Percentiles rank a stretch among this genome's conserved stretches.
phyloP scores from a whole-genome alignment of 2,113 vertebrate genomes.

The Neolamprologus devosi region DNA sequence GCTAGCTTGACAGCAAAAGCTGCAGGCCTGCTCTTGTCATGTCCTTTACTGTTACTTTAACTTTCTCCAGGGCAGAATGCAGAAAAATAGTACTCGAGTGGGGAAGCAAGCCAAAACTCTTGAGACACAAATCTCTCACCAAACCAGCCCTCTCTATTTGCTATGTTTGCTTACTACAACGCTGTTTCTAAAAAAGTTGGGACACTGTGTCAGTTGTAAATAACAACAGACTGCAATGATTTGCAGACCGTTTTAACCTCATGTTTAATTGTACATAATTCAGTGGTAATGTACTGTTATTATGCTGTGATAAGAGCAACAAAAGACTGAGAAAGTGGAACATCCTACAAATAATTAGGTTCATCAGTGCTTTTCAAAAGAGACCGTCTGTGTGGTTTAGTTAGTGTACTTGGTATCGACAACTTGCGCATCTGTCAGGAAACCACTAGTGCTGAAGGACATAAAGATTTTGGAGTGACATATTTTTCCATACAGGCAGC shows the following conservation, averaged over 20 bases:
- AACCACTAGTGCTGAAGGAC: background rate
- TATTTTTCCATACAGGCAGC: background rate
- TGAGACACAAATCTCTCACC: background rate
- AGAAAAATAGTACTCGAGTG: constrained; percentile 2
- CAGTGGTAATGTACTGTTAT: background rate
- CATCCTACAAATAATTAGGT: background rate
- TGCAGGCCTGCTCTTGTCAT: constrained; percentile 22
- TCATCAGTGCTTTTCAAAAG: background rate
- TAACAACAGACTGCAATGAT: background rate
- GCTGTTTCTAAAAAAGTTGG: background rate
- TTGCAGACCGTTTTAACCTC: background rate
- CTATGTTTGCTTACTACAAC: background rate
- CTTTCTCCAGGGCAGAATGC: constrained; percentile 1
- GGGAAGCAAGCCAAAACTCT: background rate
- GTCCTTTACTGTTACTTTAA: constrained; percentile 27
- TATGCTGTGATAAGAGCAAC: background rate
- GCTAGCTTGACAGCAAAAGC: constrained; percentile 37
- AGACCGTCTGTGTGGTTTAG: background rate
- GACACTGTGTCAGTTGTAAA: background rate
- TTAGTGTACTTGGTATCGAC: background rate
- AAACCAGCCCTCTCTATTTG: background rate
- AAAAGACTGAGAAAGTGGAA: background rate
- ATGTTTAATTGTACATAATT: background rate
- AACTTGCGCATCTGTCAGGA: background rate
- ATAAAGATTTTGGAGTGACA: background rate